phyloP scores from a whole-genome alignment of 2,888 invertebrate genomes.

The Labia minor region DNA sequence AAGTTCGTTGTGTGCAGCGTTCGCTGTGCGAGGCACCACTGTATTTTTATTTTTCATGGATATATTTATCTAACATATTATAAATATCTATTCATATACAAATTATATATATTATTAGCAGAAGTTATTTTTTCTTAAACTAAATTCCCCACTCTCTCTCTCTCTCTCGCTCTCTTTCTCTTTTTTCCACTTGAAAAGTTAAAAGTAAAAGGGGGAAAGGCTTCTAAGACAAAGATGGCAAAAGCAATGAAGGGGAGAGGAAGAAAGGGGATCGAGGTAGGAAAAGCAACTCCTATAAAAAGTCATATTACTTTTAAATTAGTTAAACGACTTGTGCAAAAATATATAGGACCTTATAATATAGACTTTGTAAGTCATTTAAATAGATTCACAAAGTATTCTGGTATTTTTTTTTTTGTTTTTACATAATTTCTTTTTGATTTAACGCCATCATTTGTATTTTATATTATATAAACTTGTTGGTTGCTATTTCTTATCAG shows the following conservation, averaged over 20 bases:
- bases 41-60: too few species aligned
- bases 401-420: neutral
- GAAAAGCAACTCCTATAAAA: neutral
- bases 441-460: neutral
- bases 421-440: constrained; percentile 2
- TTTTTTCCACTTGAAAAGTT: constrained; percentile 13
- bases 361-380: constrained; percentile 13
- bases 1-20: too few species aligned
- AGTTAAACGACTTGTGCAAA: neutral
- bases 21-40: too few species aligned
- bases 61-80: too few species aligned
- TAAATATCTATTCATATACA: too few species aligned
- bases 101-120: too few species aligned
- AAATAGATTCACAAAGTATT: constrained; percentile 1
- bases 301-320: constrained; percentile 13
- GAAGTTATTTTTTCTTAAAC: too few species aligned
- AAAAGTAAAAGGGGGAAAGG: neutral
- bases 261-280: neutral
- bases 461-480: too few species aligned
- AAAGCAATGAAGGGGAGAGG: neutral
- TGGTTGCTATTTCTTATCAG: too few species aligned
- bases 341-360: neutral
- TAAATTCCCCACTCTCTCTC: neutral
- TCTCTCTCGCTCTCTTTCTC: neutral
- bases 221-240: too few species aligned